Evolutionary conservation across 1,140 invertebrate species (phyloP), one percentile per base, ranked within the genome.

Genomic region (Drosophila carrolli): DNA sequence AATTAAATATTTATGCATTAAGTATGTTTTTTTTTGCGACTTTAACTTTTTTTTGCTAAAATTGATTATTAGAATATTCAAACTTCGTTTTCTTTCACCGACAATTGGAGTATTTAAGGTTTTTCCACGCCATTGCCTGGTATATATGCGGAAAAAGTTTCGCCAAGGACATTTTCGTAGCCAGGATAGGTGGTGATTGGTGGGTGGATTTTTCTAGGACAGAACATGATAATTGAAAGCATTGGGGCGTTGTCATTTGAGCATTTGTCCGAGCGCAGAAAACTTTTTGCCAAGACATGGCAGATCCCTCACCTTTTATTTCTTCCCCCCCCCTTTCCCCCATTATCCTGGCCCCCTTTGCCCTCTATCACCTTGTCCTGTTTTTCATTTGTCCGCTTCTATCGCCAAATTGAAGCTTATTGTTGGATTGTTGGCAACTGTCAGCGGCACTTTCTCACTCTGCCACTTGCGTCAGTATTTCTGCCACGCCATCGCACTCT

Each of bases 191-290:
- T 41, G 40, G 40, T 6, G 47, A 6, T 32, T n/a, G 32, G 37
- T 41, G 8, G 38, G 29, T 35, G 43, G 10, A 32, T 27, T 43
- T 14, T 35, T 5, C 29, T 59, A 43, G 35, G 32, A 47, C 53
- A 38, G 32, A 50, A 51, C 46, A 73, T 50, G 57, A 75, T 78
- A 78, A 86, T 86, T 86, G 78, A 86, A 75, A 78, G 82, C 82
- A 78, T 81, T 61, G 53, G 58, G 50, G 58, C 78, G 47, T 72
- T 67, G 60, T 59, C 60, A 67, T 71, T 75, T 62, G 63, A 74
- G 51, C 51, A 63, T 51, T 75, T 78, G 76, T 57, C 68, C 63
- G 51, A 47, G 58, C 23, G 37, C 27, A 43, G 10, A 48, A 65
- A 58, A 56, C 32, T 70, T 75, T 70, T 37, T 41, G 46, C 29